A percentile compares a stretch with the other conserved stretches of the same genome.
Conservation (phyloP, 2,797 vertebrate genomes). For the Melanotaenia boesemani region DNA sequence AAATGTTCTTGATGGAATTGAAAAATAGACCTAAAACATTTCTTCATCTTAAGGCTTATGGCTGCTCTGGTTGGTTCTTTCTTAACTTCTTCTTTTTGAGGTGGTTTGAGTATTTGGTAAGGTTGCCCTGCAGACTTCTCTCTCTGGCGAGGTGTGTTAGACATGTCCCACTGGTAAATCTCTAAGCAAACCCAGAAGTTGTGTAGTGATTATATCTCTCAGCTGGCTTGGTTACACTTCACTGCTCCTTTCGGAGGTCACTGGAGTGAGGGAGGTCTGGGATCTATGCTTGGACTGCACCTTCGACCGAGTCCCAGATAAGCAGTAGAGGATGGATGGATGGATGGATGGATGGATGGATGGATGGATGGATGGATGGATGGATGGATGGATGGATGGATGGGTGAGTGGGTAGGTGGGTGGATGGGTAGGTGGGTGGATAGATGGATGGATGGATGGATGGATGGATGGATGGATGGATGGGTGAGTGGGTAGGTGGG, state of each 20-base stretch:
- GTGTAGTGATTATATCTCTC: not conserved
- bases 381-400: too few relatives aligned
- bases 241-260: not conserved
- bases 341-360: too few relatives aligned
- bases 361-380: too few relatives aligned
- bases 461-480: not conserved
- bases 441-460: too few relatives aligned
- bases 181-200: not conserved
- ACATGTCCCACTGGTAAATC: not conserved
- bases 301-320: too few relatives aligned
- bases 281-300: too few relatives aligned
- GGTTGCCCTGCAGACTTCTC: not conserved
- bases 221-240: not conserved
- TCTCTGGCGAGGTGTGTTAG: not conserved
- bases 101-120: too few relatives aligned
- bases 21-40: slow-evolving; percentile 6
- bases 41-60: slow-evolving; percentile 1
- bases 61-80: not conserved
- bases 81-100: not conserved
- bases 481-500: too few relatives aligned
- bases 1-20: slow-evolving; percentile 8
- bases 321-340: too few relatives aligned
- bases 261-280: not conserved
- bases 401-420: too few relatives aligned
- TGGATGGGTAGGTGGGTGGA: too few relatives aligned